Percentiles rank a stretch among this genome's conserved stretches.
These are phyloP conservation scores for Agrochola macilenta DNA, from an alignment of 2,888 invertebrate species.

Conservation along the genomic window DNA sequence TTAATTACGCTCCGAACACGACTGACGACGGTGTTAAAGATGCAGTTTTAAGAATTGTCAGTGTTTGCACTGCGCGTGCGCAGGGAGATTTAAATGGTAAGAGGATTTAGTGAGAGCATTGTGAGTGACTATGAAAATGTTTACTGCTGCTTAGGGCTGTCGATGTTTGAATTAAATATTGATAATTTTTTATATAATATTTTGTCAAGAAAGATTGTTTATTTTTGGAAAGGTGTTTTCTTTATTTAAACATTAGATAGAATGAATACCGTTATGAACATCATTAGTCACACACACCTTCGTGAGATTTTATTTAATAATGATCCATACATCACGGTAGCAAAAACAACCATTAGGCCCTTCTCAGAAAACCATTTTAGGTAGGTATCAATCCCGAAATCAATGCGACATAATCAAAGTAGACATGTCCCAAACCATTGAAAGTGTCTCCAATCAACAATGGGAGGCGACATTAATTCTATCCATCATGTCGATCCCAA, in stretches of 20 bases:
- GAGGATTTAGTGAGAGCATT: constrained; percentile 80
- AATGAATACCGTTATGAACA: constrained; percentile 50
- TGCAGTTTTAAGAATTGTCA: constrained; percentile 87
- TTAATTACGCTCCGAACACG: constrained; percentile 89
- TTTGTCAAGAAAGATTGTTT: neutral
- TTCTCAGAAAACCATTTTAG: constrained; percentile 77
- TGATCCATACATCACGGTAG: constrained; percentile 69
- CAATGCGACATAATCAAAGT: constrained; percentile 81
- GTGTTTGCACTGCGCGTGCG: constrained; percentile 77
- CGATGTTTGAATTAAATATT: constrained; percentile 36
- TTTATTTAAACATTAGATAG: constrained; percentile 32
- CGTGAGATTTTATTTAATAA: constrained; percentile 60
- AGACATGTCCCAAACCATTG: constrained; percentile 79
- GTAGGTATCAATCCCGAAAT: constrained; percentile 75
- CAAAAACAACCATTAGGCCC: constrained; percentile 67
- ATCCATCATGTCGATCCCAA: constrained; percentile 89
- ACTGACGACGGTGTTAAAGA: constrained; percentile 87
- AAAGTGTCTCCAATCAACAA: constrained; percentile 89
- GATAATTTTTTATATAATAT: neutral
- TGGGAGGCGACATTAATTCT: constrained; percentile 89
- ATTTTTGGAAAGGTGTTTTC: neutral
- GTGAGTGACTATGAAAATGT: constrained; percentile 83
- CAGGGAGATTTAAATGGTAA: constrained; percentile 82
- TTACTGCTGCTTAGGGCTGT: constrained; percentile 76
- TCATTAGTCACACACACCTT: constrained; percentile 57